phyloP scores from a whole-genome alignment of 1,140 invertebrate genomes.

The Meloidogyne floridensis region DNA sequence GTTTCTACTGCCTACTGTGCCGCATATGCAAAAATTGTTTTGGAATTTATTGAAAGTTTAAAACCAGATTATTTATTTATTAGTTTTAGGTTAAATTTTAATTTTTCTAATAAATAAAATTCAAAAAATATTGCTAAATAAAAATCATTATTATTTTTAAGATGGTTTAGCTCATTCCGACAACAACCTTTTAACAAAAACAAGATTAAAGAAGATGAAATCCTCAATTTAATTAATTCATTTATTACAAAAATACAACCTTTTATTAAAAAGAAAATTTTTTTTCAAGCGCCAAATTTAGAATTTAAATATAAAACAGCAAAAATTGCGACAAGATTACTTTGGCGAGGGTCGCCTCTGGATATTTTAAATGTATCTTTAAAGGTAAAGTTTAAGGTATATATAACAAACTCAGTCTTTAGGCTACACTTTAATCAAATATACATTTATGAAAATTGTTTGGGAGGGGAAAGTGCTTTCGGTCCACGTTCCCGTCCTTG shows the following conservation, averaged over 20 bases:
- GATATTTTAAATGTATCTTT: slow-evolving; percentile 11
- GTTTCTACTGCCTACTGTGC: slow-evolving; percentile 4
- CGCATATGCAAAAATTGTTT: slow-evolving; percentile 11
- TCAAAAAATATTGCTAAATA: background rate
- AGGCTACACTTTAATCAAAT: too few species aligned
- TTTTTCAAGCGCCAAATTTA: slow-evolving; percentile 3
- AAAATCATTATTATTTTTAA: background rate
- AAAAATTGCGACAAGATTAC: slow-evolving; percentile 11
- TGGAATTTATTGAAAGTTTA: background rate
- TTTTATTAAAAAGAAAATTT: background rate
- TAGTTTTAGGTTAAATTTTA: background rate
- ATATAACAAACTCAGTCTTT: too few species aligned
- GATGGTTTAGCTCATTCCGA: slow-evolving; percentile 11
- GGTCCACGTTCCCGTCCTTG: too few species aligned
- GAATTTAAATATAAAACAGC: slow-evolving; percentile 12
- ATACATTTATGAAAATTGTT: too few species aligned
- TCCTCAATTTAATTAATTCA: background rate
- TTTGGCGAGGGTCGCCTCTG: slow-evolving; percentile 14
- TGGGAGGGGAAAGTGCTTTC: too few species aligned
- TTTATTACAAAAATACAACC: background rate
- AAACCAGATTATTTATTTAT: slow-evolving; percentile 17
- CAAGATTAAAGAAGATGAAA: slow-evolving; percentile 1
- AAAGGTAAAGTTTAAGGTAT: background rate
- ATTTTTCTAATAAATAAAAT: too few species aligned
- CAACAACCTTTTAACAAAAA: background rate